Conservation (phyloP, 2,113 vertebrate genomes). For the Synchiropus splendidus region DNA sequence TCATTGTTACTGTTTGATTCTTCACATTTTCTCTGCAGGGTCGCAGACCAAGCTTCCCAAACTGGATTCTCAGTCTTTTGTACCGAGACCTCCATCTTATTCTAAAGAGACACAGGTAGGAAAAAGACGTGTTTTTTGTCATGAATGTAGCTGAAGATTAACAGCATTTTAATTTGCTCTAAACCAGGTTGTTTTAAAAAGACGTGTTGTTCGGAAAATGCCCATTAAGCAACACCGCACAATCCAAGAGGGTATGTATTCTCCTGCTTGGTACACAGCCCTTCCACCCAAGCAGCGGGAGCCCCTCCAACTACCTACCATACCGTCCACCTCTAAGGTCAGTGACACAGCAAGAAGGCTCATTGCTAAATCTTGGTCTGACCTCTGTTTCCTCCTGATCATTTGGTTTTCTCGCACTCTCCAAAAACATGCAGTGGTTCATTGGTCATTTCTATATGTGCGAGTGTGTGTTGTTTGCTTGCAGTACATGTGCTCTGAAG, state of each 20-base stretch:
- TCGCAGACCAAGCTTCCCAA: conserved; percentile 6
- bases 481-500: too few species aligned
- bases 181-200: conserved; percentile 26
- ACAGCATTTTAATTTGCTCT: neutral
- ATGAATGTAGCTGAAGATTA: too few species aligned
- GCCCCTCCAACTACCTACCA: conserved; percentile 17
- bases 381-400: too few species aligned
- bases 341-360: conserved; percentile 2
- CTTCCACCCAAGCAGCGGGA: conserved; percentile 3
- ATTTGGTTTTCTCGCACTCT: too few species aligned
- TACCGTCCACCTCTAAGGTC: conserved; percentile 9
- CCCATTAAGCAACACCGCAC: conserved; percentile 17
- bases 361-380: too few species aligned
- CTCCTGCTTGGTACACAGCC: conserved; percentile 25
- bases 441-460: too few species aligned
- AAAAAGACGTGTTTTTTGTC: neutral
- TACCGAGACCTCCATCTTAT: conserved; percentile 29
- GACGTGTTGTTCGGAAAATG: conserved; percentile 5
- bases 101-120: conserved; percentile 60
- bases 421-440: too few species aligned
- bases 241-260: conserved; percentile 16
- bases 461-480: too few species aligned
- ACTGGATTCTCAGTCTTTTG: neutral
- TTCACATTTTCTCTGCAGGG: conserved; percentile 7
- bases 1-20: too few species aligned